A percentile compares a stretch with the other conserved stretches of the same genome.
phyloP scores from a whole-genome alignment of 2,113 vertebrate species.

The Serinus canaria region DNA sequence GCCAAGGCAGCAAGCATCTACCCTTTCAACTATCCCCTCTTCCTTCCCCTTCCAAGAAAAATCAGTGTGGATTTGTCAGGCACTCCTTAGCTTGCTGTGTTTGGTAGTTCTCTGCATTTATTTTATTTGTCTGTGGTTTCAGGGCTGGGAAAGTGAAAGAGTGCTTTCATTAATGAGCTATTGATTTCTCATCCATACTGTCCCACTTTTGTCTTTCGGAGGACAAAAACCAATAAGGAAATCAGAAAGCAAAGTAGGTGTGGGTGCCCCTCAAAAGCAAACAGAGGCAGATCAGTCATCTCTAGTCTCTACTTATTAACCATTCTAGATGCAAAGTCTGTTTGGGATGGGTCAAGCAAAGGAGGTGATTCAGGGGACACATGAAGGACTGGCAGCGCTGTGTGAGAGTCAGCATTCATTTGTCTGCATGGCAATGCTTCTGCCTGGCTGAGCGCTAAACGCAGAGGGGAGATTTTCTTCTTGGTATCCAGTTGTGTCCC shows the following conservation, averaged over 20 bases:
- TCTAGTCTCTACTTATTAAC: not conserved
- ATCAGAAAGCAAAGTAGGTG: not conserved
- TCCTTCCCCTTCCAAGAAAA: not conserved
- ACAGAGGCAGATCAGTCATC: not conserved
- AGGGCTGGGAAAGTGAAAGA: not conserved
- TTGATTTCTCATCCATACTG: slow-evolving; percentile 12
- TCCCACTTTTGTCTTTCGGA: not conserved
- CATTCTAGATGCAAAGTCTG: not conserved
- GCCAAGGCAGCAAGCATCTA: not conserved
- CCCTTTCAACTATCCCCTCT: not conserved
- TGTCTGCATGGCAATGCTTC: accelerated
- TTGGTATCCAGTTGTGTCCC: not conserved
- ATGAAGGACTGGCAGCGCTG: not conserved
- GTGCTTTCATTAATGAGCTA: not conserved
- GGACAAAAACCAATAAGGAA: not conserved
- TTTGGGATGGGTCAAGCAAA: not conserved
- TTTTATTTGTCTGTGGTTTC: slow-evolving; percentile 7
- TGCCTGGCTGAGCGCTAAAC: not conserved
- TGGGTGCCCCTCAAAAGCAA: not conserved
- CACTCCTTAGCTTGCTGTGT: not conserved
- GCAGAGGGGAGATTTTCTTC: not conserved
- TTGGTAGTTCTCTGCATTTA: not conserved
- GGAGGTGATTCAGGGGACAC: accelerated
- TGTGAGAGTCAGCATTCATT: not conserved
- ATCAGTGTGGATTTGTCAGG: not conserved